Conservation (phyloP, 2,888 invertebrate genomes). For the Stenoptilia bipunctidactyla region DNA sequence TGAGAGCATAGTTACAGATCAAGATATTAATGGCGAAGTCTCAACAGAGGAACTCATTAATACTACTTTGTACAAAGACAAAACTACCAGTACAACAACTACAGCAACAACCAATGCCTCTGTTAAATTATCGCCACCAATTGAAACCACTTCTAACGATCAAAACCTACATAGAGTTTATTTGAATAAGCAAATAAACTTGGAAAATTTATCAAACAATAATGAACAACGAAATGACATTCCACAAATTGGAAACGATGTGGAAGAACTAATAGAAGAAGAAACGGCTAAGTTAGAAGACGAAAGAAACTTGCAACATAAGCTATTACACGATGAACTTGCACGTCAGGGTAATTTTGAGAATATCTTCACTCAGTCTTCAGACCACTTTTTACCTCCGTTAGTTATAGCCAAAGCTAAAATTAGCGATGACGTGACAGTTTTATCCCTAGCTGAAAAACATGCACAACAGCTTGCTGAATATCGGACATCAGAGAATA, state of each 20-base stretch:
- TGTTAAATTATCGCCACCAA: slow-evolving; percentile 6
- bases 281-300: slow-evolving; percentile 43
- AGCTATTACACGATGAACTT: slow-evolving; percentile 53
- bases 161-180: slow-evolving; percentile 18
- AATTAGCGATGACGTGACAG: slow-evolving; percentile 61
- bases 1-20: slow-evolving; percentile 31
- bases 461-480: slow-evolving; percentile 54
- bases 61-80: slow-evolving; percentile 34
- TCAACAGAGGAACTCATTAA: slow-evolving; percentile 34
- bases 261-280: slow-evolving; percentile 34
- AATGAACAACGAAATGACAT: slow-evolving; percentile 51
- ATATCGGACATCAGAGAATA: slow-evolving; percentile 17
- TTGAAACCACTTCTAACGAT: slow-evolving; percentile 10
- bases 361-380: slow-evolving; percentile 59
- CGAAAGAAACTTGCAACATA: slow-evolving; percentile 50
- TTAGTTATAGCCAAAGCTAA: slow-evolving; percentile 66
- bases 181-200: slow-evolving; percentile 29
- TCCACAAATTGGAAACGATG: slow-evolving; percentile 31
- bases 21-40: slow-evolving; percentile 33
- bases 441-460: slow-evolving; percentile 59
- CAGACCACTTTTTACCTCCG: slow-evolving; percentile 64
- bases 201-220: slow-evolving; percentile 28
- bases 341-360: slow-evolving; percentile 54
- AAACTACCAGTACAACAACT: slow-evolving; percentile 21
- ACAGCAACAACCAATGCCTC: slow-evolving; percentile 17